phyloP scores from a whole-genome alignment of 2,113 vertebrate genomes.

The Tauraco erythrolophus region DNA sequence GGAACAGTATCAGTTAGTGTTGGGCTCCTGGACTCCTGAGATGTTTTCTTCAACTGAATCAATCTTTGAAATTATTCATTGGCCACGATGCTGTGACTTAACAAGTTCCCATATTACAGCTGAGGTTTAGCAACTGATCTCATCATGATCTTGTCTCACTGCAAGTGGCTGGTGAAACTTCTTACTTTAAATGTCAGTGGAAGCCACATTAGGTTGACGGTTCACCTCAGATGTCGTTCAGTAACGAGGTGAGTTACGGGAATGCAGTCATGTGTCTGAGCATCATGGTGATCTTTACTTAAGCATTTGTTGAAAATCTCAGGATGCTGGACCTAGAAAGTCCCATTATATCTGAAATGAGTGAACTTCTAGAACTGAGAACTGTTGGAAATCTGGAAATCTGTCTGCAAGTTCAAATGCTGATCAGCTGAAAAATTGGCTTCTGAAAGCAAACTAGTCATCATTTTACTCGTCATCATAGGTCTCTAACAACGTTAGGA shows the following conservation, averaged over 20 bases:
- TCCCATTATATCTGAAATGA: background rate
- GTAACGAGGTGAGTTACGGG: background rate
- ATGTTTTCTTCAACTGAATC: background rate
- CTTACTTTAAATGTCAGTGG: background rate
- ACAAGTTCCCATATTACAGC: background rate
- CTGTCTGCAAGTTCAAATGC: background rate
- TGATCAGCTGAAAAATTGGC: background rate
- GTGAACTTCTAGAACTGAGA: background rate
- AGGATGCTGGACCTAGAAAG: background rate
- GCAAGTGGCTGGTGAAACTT: background rate
- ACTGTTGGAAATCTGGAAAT: background rate
- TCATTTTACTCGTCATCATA: constrained; percentile 24
- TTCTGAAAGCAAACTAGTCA: background rate
- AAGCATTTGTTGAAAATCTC: background rate
- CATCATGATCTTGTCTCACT: background rate
- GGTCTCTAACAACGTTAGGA: background rate
- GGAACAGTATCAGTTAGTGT: background rate
- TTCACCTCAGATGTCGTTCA: background rate
- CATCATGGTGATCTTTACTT: background rate
- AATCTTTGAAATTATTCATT: background rate
- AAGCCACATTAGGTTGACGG: background rate
- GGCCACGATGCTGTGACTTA: background rate
- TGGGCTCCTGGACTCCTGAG: background rate
- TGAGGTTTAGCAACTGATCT: background rate
- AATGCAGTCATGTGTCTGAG: background rate